Percentiles rank a stretch among this genome's conserved stretches.
These are phyloP conservation scores for Macrobrachium rosenbergii DNA, from an alignment of 1,140 invertebrate genomes.

Conservation along the genomic window DNA sequence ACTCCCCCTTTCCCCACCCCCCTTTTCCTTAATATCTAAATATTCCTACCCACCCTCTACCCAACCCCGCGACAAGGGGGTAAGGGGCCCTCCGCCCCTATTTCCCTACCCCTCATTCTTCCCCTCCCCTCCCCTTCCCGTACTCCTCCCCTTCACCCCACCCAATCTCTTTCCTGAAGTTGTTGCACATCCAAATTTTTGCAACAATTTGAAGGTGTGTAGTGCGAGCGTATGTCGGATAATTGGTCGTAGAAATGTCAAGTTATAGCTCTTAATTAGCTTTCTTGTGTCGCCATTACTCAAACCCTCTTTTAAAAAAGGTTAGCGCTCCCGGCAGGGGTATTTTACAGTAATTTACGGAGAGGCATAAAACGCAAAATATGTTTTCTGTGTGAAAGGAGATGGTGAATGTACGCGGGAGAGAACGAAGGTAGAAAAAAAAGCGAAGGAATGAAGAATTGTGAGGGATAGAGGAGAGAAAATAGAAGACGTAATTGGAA, in stretches of 20 bases:
- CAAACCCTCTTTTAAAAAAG: no score
- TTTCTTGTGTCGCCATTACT: no score
- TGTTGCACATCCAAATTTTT: not conserved
- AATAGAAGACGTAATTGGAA: not conserved
- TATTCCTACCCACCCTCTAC: no score
- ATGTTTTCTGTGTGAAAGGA: not conserved
- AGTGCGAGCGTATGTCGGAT: no score
- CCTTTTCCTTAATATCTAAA: not conserved
- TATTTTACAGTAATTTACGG: not conserved
- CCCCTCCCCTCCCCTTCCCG: not conserved
- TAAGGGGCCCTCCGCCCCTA: no score
- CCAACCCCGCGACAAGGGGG: no score
- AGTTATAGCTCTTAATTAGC: no score
- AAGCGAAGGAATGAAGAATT: not conserved
- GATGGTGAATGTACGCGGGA: not conserved
- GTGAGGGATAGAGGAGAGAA: not conserved
- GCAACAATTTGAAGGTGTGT: no score
- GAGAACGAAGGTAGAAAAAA: not conserved
- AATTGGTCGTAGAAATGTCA: no score
- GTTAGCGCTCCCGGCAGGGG: not conserved
- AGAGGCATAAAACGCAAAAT: not conserved
- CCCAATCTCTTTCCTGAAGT: not conserved
- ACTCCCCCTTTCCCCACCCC: not conserved
- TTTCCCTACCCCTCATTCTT: not conserved
- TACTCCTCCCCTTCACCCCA: not conserved